phyloP scores from a whole-genome alignment of 2,888 invertebrate genomes.

The Tenthredo scrophulariae region DNA sequence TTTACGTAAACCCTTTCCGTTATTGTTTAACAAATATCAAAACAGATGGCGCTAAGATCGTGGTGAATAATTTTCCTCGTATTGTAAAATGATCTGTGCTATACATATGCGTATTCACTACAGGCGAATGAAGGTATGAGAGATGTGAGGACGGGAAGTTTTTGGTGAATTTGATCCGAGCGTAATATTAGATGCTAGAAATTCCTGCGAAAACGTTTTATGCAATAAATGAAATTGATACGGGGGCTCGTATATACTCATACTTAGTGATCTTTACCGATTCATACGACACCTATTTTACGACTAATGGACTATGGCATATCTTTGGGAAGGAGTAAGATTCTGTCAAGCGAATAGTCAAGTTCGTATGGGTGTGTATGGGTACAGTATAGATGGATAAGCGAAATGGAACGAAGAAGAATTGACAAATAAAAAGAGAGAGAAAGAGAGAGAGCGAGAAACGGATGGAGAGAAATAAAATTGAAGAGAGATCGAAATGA shows the following conservation, averaged over 20 bases:
- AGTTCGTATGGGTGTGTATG: not conserved
- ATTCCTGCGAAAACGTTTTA: constrained; percentile 11
- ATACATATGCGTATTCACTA: not conserved
- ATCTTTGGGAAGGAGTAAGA: not conserved
- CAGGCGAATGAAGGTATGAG: not conserved
- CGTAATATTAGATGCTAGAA: not conserved
- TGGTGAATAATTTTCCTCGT: not conserved
- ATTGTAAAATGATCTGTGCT: not conserved
- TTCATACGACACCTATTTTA: not conserved
- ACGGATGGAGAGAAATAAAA: not conserved
- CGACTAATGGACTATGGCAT: too few relatives aligned
- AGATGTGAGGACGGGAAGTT: not conserved
- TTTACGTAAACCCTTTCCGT: too few relatives aligned
- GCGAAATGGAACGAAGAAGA: not conserved
- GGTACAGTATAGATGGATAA: too few relatives aligned
- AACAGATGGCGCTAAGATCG: not conserved
- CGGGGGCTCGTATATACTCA: not conserved
- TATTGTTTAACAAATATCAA: not conserved
- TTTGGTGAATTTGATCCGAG: not conserved
- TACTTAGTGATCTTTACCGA: not conserved
- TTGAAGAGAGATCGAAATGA: not conserved
- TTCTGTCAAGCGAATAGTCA: not conserved
- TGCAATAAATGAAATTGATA: constrained; percentile 21
- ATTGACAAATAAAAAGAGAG: not conserved
- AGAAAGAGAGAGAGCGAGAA: not conserved